Base-by-base conservation (phyloP, 2,888 invertebrate genomes). In the Falcaria lacertinaria region DNA sequence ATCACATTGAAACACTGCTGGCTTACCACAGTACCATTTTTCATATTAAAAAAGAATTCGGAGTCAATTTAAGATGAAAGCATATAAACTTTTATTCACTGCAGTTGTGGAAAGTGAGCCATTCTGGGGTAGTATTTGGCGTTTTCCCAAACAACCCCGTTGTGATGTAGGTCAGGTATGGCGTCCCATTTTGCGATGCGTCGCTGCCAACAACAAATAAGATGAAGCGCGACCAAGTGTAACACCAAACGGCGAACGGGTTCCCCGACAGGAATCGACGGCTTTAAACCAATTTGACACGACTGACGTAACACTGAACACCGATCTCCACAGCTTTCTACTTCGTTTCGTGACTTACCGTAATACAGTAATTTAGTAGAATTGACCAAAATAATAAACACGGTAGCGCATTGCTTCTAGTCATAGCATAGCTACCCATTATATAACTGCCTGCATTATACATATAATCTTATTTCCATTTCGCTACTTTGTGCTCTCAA, bases 81-180 rank as follows among this genome's bases (percentile, higher is more conserved):
- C n/a, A n/a, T n/a, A n/a, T n/a, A 59, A 44, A 56, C 51, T 54
- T 49, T 54, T 54, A 54, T 57, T 57, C 51, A 57, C 47, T 54
- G 47, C 48, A 54, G 54, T 62, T 56, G 54, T 65, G 48, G 46
- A 48, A 54, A 57, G 52, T 48, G 43, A 49, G 44, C 50, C 57
- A 53, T 63, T 54, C 49, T 49, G 60, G 63, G 63, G 54, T 55
- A 67, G 59, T 50, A 75, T 67, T 82, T 86, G 84, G 85, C 83
- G 67, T 64, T 64, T 71, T 69, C 77, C 82, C 85, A 81, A 81
- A 68, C 71, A 64, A 64, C 69, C 71, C 64, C 60, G 66, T 64
- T 64, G 69, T 70, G 71, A 86, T 82, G 68, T 86, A 85, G 87
- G 86, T 87, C 87, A 86, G 80, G 76, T 73, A 72, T 77, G 68